Evolutionary conservation across 2,113 vertebrate genomes (phyloP), one percentile per base, ranked within the genome.

Genomic region (Nesoenas mayeri): DNA sequence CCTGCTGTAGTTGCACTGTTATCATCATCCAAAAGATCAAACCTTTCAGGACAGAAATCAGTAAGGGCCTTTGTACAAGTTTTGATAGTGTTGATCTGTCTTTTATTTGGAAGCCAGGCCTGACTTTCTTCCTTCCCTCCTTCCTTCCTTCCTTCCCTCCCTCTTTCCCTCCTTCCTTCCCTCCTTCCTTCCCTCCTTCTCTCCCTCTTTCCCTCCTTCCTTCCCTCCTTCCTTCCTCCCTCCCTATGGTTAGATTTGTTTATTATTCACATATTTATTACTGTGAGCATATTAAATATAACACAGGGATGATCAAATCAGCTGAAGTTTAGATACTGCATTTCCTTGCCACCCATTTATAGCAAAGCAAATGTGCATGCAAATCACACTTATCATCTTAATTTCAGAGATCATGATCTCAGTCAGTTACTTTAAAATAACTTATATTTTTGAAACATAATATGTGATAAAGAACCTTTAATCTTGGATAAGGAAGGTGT

Each of bases 401-500:
- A 96, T 96, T 96, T 85, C 91, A 96, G 85, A 85, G 62, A 97
- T 88, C 78, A 34, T 54, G 58, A 77, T 88, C 80, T 92, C 96
- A 85, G 88, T 92, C 95, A 96, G 92, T 97, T 96, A 96, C 81
- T 96, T 96, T 95, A 96, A 96, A 97, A 95, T 95, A 97, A 97
- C 90, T 93, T 96, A 57, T 48, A 67, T 65, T 79, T 95, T 93
- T 81, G 62, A 97, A 95, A 96, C 47, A 95, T 74, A 95, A 96
- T 96, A 93, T 82, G 34, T 86, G 75, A 91, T 95, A 89, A 95
- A 96, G 92, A 89, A 91, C 48, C 73, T 65, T 93, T 94, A 95
- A 84, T 92, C 65, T 94, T 83, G 85, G 88, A 93, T 92, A 94
- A 86, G 74, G 93, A 96, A 96, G 56, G 89, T 96, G 96, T 93